Evolutionary conservation across 2,113 vertebrate species (phyloP), one percentile per base, ranked within the genome.

Genomic region (Vicugna pacos): DNA sequence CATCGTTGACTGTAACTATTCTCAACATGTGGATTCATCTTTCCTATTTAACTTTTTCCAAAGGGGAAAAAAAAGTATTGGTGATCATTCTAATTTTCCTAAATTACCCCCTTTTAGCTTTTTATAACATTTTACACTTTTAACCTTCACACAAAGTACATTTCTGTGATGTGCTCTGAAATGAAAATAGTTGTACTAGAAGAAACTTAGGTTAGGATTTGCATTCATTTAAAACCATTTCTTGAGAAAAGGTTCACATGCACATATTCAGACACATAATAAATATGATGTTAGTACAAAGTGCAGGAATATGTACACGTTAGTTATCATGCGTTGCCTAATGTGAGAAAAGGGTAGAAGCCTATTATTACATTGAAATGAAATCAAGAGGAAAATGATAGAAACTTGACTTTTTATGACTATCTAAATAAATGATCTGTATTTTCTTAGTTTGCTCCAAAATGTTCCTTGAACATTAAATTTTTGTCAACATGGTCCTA

Each of bases 391-490:
- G 85, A 64, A 93, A 95, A 62, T 62, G 19, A 70, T 1, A 89
- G 42, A 94, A 60, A 91, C 2, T 7, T 62, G 32, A 77, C 16
- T 76, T 83, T 56, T 22, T 28, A n/a, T 72, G 86, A 72, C 48
- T 60, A 89, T 69, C n/a, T 88, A 92, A 42, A 81, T 69, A 11
- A 79, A 85, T 15, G 50, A 52, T 13, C 50, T 72, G 67, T 35
- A 54, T 89, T 85, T 88, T 89, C 91, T 95, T 81, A 67, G 26
- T 92, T 79, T 69, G 32, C 35, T 85, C 67, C 72, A 80, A 89
- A 92, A 84, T 42, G 9, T 28, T 92, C 20, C 14, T 38, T 42
- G 32, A 80, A 92, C 20, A 17, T 58, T 60, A 56, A 9, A 32
- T 52, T 77, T 87, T 73, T 79, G 24, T 73, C 75, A 73, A 54